Percentiles rank a stretch among this genome's conserved stretches.
Conservation (phyloP, 1,140 invertebrate genomes). For the Camponotus floridanus region DNA sequence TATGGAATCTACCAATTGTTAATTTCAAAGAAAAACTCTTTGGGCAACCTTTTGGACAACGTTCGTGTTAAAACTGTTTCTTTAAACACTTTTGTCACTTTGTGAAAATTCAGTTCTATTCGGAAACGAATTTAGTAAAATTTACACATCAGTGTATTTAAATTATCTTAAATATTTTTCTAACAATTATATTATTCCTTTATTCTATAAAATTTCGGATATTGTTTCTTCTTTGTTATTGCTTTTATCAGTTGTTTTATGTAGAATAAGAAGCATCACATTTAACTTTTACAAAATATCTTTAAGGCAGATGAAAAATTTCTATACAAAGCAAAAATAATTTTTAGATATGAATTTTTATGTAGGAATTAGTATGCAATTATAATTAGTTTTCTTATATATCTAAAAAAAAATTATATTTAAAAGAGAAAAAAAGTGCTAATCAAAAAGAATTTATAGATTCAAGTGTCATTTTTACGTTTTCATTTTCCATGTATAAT, state of each 20-base stretch:
- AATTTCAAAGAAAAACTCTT: conserved; percentile 57
- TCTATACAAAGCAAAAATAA: too few species aligned
- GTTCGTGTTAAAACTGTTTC: not conserved
- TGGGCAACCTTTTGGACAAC: not conserved
- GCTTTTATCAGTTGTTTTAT: not conserved
- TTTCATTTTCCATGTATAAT: too few species aligned
- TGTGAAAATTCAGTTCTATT: not conserved
- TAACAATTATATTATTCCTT: not conserved
- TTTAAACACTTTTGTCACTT: not conserved
- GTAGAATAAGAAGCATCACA: too few species aligned
- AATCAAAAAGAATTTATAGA: too few species aligned
- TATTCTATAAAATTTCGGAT: not conserved
- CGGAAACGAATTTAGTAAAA: not conserved
- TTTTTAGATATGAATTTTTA: too few species aligned
- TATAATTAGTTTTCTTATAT: too few species aligned
- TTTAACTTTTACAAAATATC: too few species aligned
- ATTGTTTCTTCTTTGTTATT: not conserved
- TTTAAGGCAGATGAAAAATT: too few species aligned
- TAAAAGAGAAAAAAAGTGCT: too few species aligned
- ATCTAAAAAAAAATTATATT: too few species aligned
- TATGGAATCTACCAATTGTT: conserved; percentile 53
- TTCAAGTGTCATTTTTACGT: too few species aligned
- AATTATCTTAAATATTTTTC: not conserved
- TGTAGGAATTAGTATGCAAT: too few species aligned
- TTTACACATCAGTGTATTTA: not conserved